A percentile compares a stretch with the other conserved stretches of the same genome.
Conservation (phyloP, 2,888 invertebrate species). For the Eueremaeus valkanovi region DNA sequence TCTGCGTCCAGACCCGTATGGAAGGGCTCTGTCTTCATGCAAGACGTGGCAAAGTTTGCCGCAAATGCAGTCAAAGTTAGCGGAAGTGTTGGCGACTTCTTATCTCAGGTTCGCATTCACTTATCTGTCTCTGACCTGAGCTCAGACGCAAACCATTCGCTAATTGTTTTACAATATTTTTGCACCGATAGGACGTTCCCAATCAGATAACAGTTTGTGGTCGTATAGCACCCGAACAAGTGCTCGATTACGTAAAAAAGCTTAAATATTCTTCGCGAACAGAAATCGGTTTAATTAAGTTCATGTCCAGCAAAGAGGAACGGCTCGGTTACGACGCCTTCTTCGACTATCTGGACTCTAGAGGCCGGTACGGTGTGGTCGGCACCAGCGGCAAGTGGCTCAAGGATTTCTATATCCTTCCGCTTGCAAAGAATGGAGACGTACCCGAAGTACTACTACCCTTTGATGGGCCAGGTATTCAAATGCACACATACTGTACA, state of each 20-base stretch:
- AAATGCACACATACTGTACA: too few relatives aligned
- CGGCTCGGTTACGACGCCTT: conserved; percentile 76
- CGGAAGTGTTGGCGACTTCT: conserved; percentile 48
- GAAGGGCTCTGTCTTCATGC: conserved; percentile 83
- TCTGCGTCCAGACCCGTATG: conserved; percentile 58
- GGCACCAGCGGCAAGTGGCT: conserved; percentile 48
- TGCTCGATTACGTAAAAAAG: conserved; percentile 87
- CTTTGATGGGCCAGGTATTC: conserved; percentile 55
- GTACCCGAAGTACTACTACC: conserved; percentile 53
- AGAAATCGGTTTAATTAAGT: conserved; percentile 74
- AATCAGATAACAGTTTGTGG: conserved; percentile 76
- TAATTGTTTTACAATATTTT: not conserved
- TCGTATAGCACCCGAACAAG: conserved; percentile 80
- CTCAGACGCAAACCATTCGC: not conserved
- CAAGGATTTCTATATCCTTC: conserved; percentile 55
- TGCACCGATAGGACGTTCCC: conserved; percentile 59
- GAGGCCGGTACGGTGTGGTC: conserved; percentile 57
- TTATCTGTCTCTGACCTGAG: not conserved
- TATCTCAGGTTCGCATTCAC: conserved; percentile 17
- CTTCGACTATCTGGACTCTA: conserved; percentile 80
- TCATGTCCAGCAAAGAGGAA: conserved; percentile 75
- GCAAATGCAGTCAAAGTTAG: conserved; percentile 73
- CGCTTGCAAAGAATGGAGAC: conserved; percentile 52
- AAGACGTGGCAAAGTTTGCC: conserved; percentile 81
- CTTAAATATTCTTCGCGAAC: conserved; percentile 59